A percentile compares a stretch with the other conserved stretches of the same genome.
phyloP scores from a whole-genome alignment of 2,888 invertebrate genomes.

The Leptinotarsa haldemani region DNA sequence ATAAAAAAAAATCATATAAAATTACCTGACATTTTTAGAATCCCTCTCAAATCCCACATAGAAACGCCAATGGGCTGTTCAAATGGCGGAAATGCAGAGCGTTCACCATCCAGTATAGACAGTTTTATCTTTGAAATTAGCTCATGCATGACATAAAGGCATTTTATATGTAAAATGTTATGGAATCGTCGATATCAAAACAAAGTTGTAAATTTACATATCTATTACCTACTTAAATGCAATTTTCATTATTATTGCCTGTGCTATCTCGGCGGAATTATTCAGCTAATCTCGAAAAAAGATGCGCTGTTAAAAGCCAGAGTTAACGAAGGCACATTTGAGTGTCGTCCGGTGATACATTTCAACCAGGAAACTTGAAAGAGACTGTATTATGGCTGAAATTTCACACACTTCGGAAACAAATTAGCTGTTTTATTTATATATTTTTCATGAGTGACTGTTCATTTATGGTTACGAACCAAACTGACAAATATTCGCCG shows the following conservation, averaged over 20 bases:
- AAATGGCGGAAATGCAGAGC: neutral
- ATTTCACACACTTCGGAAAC: too few relatives aligned
- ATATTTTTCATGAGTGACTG: too few relatives aligned
- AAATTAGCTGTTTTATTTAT: too few relatives aligned
- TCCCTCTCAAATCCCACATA: neutral
- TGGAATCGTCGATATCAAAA: conserved; percentile 30
- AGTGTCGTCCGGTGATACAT: neutral
- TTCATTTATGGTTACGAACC: too few relatives aligned
- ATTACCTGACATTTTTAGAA: too few relatives aligned
- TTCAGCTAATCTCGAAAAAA: conserved; percentile 14
- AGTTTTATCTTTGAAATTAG: conserved; percentile 1
- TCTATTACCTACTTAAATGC: conserved; percentile 21
- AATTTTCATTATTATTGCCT: conserved; percentile 24
- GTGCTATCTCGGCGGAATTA: conserved; percentile 20
- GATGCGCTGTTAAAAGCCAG: neutral
- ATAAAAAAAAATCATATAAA: too few relatives aligned
- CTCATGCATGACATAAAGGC: conserved; percentile 16
- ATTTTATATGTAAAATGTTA: conserved; percentile 28
- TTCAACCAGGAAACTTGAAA: neutral
- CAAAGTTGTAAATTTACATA: conserved; percentile 32
- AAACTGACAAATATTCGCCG: too few relatives aligned
- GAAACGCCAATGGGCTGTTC: neutral
- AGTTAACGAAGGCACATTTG: conserved; percentile 3
- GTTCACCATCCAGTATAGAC: conserved; percentile 5
- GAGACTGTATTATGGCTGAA: too few relatives aligned